Evolutionary conservation across 2,888 invertebrate species (phyloP).

Genomic region (Coenonympha glycerion): DNA sequence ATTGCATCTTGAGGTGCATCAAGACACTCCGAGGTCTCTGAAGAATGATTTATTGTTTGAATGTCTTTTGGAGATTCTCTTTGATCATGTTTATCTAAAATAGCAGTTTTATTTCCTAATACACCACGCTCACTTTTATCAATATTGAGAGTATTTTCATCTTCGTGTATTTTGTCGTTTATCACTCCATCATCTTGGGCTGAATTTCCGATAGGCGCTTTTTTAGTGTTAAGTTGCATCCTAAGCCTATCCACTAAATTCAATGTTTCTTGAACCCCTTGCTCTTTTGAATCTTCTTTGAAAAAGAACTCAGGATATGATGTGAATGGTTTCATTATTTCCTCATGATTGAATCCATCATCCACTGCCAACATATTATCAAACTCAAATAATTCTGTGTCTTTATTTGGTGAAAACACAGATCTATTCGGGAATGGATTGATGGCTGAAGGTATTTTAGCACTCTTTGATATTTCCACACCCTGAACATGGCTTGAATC

Average conservation of each 20-base stretch:
- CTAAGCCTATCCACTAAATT: constrained; percentile 89
- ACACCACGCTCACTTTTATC: constrained; percentile 44
- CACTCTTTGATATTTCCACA: constrained; percentile 67
- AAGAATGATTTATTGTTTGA: constrained; percentile 37
- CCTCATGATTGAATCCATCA: constrained; percentile 80
- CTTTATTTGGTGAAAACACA: constrained; percentile 83
- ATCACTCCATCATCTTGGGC: constrained; percentile 52
- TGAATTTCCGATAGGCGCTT: constrained; percentile 71
- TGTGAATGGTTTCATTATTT: constrained; percentile 79
- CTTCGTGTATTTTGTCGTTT: constrained; percentile 43
- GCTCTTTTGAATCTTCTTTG: constrained; percentile 87
- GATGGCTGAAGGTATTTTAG: constrained; percentile 63
- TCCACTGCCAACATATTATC: constrained; percentile 77
- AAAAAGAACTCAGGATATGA: constrained; percentile 80
- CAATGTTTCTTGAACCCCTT: constrained; percentile 86
- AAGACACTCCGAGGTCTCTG: constrained; percentile 31
- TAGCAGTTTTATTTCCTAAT: constrained; percentile 32
- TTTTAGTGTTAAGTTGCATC: constrained; percentile 81
- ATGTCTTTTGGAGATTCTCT: constrained; percentile 34
- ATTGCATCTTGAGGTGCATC: constrained; percentile 32
- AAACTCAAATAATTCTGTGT: constrained; percentile 79
- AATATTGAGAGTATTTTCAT: constrained; percentile 36
- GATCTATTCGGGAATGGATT: constrained; percentile 75
- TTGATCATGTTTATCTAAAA: constrained; percentile 34
- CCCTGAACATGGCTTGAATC: constrained; percentile 65